These are phyloP conservation scores for Polydrusus pterygomalis DNA, from an alignment of 2,888 invertebrate species.

Conservation along the genomic window DNA sequence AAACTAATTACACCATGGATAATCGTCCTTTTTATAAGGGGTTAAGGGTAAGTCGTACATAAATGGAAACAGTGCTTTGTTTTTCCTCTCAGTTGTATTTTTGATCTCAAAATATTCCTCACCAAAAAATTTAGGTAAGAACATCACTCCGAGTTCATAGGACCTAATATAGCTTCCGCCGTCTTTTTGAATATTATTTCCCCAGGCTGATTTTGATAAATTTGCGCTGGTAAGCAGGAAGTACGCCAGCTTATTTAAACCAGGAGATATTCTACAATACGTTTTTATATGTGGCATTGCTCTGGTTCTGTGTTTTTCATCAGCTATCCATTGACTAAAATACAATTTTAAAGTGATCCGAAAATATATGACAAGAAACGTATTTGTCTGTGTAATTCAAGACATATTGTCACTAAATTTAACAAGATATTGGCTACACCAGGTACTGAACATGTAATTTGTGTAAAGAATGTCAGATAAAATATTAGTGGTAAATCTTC, in stretches of 20 bases:
- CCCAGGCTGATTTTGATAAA: constrained; percentile 98
- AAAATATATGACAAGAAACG: no score
- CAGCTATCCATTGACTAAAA: constrained; percentile 89
- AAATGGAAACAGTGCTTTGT: constrained; percentile 75
- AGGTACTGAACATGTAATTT: no score
- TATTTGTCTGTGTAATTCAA: no score
- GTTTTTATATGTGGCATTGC: constrained; percentile 98
- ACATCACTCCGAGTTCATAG: constrained; percentile 93
- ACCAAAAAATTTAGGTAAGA: constrained; percentile 89
- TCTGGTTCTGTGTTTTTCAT: constrained; percentile 78
- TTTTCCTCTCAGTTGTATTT: constrained; percentile 60
- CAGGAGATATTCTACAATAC: constrained; percentile 85
- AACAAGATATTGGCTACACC: no score
- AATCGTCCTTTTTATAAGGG: constrained; percentile 81
- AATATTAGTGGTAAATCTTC: no score
- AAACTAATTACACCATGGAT: constrained; percentile 76
- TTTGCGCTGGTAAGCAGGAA: constrained; percentile 95
- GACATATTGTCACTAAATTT: no score
- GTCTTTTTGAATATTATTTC: constrained; percentile 76
- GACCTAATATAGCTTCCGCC: constrained; percentile 76
- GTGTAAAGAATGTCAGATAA: no score
- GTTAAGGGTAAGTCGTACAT: constrained; percentile 89
- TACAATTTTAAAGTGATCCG: constrained; percentile 55
- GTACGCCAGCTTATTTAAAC: constrained; percentile 82
- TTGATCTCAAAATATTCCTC: constrained; percentile 72